Evolutionary conservation across 2,797 vertebrate genomes (phyloP).

Genomic region (Serranus cabrilla): DNA sequence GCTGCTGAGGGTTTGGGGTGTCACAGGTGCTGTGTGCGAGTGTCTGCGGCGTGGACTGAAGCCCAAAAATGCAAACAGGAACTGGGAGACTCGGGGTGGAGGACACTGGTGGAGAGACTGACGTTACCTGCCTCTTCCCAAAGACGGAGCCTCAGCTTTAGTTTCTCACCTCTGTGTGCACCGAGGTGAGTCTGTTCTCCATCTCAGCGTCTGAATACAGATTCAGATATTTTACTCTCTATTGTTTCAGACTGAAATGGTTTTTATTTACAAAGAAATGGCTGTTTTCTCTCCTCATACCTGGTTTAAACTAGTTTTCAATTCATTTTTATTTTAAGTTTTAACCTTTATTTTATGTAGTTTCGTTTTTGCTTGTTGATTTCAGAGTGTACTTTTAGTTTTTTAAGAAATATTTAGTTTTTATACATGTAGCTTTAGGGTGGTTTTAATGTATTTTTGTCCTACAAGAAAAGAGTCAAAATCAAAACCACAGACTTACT

Average conservation of each 20-base stretch:
- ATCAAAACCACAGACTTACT: too few relatives aligned
- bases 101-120: constrained; percentile 70
- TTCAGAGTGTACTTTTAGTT: too few relatives aligned
- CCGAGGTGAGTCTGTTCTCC: constrained; percentile 78
- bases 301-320: too few relatives aligned
- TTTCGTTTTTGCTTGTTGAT: too few relatives aligned
- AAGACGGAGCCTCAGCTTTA: constrained; percentile 74
- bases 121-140: constrained; percentile 70
- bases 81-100: constrained; percentile 59
- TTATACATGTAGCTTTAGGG: too few relatives aligned
- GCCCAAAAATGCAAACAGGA: constrained; percentile 46
- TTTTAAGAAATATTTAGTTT: too few relatives aligned
- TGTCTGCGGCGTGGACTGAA: constrained; percentile 76
- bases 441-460: too few relatives aligned
- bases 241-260: neutral
- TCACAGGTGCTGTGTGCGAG: constrained; percentile 79
- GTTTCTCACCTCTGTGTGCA: constrained; percentile 67
- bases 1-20: constrained; percentile 89
- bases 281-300: neutral
- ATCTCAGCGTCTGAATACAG: neutral
- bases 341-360: too few relatives aligned
- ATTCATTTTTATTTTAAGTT: too few relatives aligned
- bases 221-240: neutral
- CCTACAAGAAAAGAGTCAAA: too few relatives aligned
- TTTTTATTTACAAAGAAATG: neutral